Evolutionary conservation across 2,797 vertebrate genomes (phyloP).

Genomic region (Mormyrops boulengeri): DNA sequence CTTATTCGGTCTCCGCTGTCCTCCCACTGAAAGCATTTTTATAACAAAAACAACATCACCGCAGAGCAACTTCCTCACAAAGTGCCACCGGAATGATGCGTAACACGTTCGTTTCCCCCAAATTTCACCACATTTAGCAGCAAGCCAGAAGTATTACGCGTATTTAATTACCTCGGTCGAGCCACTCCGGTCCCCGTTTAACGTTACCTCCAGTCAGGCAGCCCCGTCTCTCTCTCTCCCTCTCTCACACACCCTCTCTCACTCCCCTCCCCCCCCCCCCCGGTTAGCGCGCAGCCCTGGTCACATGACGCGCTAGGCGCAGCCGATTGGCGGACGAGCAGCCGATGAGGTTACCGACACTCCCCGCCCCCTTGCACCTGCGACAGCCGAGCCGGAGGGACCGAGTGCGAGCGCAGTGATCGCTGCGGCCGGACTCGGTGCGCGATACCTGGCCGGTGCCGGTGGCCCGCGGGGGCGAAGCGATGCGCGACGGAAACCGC

Average conservation of each 20-base stretch:
- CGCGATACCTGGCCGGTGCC: background rate
- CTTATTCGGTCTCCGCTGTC: background rate
- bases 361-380: conserved; percentile 47
- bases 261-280: conserved; percentile 26
- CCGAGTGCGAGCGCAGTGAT: background rate
- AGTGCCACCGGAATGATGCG: background rate
- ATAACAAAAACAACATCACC: background rate
- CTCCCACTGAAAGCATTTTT: background rate
- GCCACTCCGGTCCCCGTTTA: conserved; percentile 19
- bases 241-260: conserved; percentile 31
- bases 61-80: background rate
- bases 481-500: background rate
- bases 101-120: background rate
- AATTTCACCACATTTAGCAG: background rate
- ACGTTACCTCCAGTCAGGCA: conserved; percentile 35
- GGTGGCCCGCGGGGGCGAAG: background rate
- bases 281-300: conserved; percentile 51
- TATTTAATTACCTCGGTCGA: conserved; percentile 34
- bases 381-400: conserved; percentile 16
- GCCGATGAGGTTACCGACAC: conserved; percentile 22
- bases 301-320: conserved; percentile 57
- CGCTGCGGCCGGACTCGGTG: background rate
- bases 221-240: conserved; percentile 35
- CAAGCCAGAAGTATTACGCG: conserved; percentile 18
- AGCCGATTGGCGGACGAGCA: conserved; percentile 57